Conservation (phyloP, 2,888 invertebrate genomes). For the Steinernema carpocapsae region DNA sequence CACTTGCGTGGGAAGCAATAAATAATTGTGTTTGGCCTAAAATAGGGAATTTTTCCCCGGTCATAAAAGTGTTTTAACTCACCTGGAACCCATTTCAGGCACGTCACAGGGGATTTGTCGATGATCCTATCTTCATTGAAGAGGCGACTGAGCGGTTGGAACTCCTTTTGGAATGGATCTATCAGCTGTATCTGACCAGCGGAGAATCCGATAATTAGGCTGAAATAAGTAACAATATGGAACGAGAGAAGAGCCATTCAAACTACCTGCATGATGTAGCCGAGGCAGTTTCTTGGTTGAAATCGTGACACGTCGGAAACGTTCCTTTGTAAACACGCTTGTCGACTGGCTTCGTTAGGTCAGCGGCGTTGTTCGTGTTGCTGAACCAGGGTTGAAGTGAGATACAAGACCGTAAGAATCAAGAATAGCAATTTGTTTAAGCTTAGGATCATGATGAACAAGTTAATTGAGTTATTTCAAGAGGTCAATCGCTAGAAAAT, state of each 20-base stretch:
- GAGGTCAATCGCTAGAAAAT: too few species aligned
- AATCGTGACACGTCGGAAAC: constrained; percentile 97
- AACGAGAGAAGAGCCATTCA: not conserved
- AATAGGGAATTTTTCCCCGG: constrained; percentile 10
- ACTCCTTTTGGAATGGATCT: constrained; percentile 92
- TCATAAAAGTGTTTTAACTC: not conserved
- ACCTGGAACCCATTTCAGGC: constrained; percentile 93
- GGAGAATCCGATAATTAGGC: constrained; percentile 92
- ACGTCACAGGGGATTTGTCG: constrained; percentile 92
- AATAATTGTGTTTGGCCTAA: constrained; percentile 84
- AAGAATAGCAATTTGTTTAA: not conserved
- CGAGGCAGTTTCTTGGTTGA: constrained; percentile 77
- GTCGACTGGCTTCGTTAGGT: constrained; percentile 93
- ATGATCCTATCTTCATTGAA: constrained; percentile 95
- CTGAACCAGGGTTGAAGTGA: constrained; percentile 44
- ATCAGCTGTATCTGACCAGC: constrained; percentile 97
- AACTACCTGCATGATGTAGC: constrained; percentile 52
- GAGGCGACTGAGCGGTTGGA: constrained; percentile 59
- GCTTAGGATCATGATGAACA: too few species aligned
- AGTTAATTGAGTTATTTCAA: too few species aligned
- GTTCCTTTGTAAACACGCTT: constrained; percentile 98
- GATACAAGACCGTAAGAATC: constrained; percentile 9
- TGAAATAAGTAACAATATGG: constrained; percentile 72
- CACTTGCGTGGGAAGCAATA: constrained; percentile 90
- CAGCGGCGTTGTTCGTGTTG: constrained; percentile 78